These are phyloP conservation scores for Latrodectus elegans DNA, from an alignment of 2,888 invertebrate species.

Conservation along the genomic window DNA sequence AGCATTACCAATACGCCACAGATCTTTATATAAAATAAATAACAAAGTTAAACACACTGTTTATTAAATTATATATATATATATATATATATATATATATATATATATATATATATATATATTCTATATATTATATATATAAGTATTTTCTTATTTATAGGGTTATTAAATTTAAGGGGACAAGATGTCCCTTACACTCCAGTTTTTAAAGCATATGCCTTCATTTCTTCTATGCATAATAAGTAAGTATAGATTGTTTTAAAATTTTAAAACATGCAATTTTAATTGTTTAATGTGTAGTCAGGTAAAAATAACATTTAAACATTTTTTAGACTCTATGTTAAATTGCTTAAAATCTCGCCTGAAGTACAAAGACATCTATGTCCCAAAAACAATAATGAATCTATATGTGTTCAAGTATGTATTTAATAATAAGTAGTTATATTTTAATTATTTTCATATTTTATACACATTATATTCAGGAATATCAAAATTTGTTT, in stretches of 20 bases:
- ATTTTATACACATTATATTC: too few species aligned
- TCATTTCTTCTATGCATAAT: conserved; percentile 36
- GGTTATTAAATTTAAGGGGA: conserved; percentile 91
- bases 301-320: neutral
- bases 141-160: conserved; percentile 22
- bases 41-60: too few species aligned
- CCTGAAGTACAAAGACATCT: conserved; percentile 74
- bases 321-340: conserved; percentile 46
- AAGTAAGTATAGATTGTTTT: conserved; percentile 29
- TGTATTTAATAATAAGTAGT: neutral
- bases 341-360: conserved; percentile 73
- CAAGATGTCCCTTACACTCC: conserved; percentile 88
- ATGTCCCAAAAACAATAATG: conserved; percentile 79
- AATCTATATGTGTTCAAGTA: conserved; percentile 73
- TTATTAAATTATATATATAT: neutral
- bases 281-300: neutral
- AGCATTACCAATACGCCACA: too few species aligned
- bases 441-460: too few species aligned
- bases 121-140: too few species aligned
- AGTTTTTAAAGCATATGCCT: conserved; percentile 71
- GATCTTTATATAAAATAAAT: too few species aligned
- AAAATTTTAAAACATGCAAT: neutral
- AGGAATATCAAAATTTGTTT: too few species aligned
- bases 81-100: too few species aligned
- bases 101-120: too few species aligned